Evolutionary conservation across 1,140 invertebrate species (phyloP), one percentile per base, ranked within the genome.

Genomic region (Semibalanus balanoides): DNA sequence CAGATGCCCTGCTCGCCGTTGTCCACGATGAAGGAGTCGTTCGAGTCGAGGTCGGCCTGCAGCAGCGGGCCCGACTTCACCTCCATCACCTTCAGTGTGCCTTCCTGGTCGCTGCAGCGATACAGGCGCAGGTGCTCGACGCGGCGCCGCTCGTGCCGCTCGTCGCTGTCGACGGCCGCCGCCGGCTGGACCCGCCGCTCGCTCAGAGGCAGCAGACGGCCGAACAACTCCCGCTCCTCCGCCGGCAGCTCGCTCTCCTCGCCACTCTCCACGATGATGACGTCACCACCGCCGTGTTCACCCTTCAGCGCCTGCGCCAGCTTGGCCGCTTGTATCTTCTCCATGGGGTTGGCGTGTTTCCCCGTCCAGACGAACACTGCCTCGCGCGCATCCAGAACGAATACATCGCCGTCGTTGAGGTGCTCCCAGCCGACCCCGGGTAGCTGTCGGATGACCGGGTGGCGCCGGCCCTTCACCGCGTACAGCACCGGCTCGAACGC

Each of bases 11-110:
- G 78, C 17, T 86, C 85, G n/a, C 91, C 91, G 80, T 93, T 92
- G 82, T 97, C 94, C 35, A 97, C 85, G 76, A 97, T 90, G 83
- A 90, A 97, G 0, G 93, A 91, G 79, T 92, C 90, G 90, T 93
- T 82, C 28, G 90, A 90, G 78, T 88, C 87, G 40, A 98, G 86
- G 85, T 97, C 94, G 25, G 86, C 84, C 80, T 93, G 90, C 30
- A 86, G 86, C 0, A 97, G 86, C 29, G 93, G 92, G 0, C 93
- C 93, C 40, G 89, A 88, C 83, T 96, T 96, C 0, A 96, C 84
- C 84, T 97, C 93, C 75, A 91, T 90, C 0, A 97, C 88, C 51
- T 19, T 64, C 7, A 64, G 51, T 19, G 93, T 92, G 11, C 92
- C 92, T 76, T 88, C 88, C 79, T 91, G 90, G 79, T 93, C 89